These are phyloP conservation scores for Sinopyrophorus schimmeli DNA, from an alignment of 2,888 invertebrate genomes.

Conservation along the genomic window DNA sequence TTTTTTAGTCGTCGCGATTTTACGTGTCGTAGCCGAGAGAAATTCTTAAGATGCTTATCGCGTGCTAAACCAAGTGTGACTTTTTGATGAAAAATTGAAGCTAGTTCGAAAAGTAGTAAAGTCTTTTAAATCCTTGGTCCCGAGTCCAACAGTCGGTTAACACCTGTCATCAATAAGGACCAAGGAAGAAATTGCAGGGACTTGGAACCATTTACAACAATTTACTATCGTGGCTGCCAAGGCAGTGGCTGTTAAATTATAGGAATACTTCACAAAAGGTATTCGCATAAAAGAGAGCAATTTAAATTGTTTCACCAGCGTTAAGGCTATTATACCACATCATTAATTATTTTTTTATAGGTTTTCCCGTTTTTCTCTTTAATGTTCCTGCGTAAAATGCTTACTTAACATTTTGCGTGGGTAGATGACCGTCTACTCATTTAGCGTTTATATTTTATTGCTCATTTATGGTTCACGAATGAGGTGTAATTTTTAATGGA, in stretches of 20 bases:
- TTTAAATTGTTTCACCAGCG: slow-evolving; percentile 23
- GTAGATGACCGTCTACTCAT: slow-evolving; percentile 6
- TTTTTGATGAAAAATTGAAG: slow-evolving; percentile 7
- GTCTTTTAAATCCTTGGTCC: slow-evolving; percentile 16
- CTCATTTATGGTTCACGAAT: background rate
- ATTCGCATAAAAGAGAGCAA: slow-evolving; percentile 20
- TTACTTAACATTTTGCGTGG: slow-evolving; percentile 6
- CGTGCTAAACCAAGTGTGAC: background rate
- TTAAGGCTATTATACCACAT: slow-evolving; percentile 15
- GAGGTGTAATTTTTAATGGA: background rate
- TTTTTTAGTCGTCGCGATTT: no score
- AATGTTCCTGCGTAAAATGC: slow-evolving; percentile 10
- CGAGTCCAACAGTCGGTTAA: slow-evolving; percentile 22
- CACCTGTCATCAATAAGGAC: slow-evolving; percentile 28
- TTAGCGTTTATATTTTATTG: background rate
- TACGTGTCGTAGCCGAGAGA: no score
- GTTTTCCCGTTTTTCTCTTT: slow-evolving; percentile 12
- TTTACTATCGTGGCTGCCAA: slow-evolving; percentile 18
- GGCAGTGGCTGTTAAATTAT: slow-evolving; percentile 23
- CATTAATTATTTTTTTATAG: slow-evolving; percentile 27
- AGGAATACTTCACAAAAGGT: slow-evolving; percentile 21
- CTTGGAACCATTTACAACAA: slow-evolving; percentile 28
- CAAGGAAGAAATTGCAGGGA: slow-evolving; percentile 23
- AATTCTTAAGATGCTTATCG: background rate
- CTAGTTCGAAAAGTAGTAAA: slow-evolving; percentile 6